phyloP scores from a whole-genome alignment of 2,113 vertebrate species.

The Rhinopomastus cyanomelas region DNA sequence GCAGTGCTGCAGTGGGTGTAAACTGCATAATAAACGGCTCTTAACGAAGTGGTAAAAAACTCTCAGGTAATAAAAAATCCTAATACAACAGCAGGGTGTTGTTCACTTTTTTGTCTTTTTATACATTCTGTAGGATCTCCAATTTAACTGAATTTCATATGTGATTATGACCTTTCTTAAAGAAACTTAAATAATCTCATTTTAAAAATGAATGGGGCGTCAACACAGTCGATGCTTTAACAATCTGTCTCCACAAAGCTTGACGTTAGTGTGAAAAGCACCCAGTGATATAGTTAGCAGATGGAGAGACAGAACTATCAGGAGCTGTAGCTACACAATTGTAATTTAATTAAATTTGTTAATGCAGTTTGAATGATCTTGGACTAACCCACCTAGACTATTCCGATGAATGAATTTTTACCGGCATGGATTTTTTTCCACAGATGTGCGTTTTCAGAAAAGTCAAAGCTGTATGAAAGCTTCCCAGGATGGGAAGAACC shows the following conservation, averaged over 20 bases:
- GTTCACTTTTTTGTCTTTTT: not conserved
- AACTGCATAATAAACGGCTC: not conserved
- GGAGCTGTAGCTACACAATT: not conserved
- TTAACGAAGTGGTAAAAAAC: not conserved
- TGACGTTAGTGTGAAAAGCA: not conserved
- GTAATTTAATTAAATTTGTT: not conserved
- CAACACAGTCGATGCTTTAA: not conserved
- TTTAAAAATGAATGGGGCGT: not conserved
- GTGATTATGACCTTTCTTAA: not conserved
- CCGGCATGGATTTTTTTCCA: not conserved
- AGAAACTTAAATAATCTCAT: not conserved
- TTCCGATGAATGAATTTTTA: not conserved
- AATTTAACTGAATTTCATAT: not conserved
- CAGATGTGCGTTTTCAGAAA: not conserved
- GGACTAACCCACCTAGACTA: not conserved
- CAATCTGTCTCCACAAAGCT: not conserved
- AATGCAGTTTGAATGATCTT: not conserved
- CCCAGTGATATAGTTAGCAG: not conserved
- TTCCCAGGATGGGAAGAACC: not conserved
- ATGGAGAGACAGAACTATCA: not conserved
- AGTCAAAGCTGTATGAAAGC: not conserved
- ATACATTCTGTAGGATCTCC: not conserved
- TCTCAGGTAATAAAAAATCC: not conserved
- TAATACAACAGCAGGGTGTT: not conserved
- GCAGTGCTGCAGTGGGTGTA: not conserved